Conservation (phyloP, 1,140 invertebrate genomes). For the Calliopsis andreniformis region DNA sequence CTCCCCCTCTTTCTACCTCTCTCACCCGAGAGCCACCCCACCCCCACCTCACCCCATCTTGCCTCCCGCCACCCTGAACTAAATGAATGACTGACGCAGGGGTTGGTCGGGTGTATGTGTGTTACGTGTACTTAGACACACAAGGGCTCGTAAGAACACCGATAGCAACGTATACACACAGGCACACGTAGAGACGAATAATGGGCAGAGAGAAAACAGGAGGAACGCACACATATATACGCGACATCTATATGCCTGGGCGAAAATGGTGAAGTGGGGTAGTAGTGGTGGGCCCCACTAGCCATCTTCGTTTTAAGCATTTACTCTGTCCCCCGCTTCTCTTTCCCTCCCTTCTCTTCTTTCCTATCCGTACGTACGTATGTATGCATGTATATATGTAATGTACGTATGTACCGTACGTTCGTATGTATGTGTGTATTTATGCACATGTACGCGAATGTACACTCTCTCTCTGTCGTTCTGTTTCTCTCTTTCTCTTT, state of each 20-base stretch:
- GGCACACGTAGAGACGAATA: conserved; percentile 30
- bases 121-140: conserved; percentile 61
- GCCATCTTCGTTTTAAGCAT: conserved; percentile 79
- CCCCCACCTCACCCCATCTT: conserved; percentile 67
- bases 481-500: conserved; percentile 79
- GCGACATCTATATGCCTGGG: conserved; percentile 57
- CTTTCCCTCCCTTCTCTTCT: conserved; percentile 40
- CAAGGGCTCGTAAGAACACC: conserved; percentile 33
- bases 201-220: conserved; percentile 37
- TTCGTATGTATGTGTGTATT: too few species aligned
- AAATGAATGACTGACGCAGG: conserved; percentile 81
- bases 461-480: conserved; percentile 38
- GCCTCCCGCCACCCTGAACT: conserved; percentile 67
- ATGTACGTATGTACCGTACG: neutral
- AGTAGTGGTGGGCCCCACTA: conserved; percentile 68
- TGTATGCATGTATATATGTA: conserved; percentile 9
- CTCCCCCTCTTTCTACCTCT: conserved; percentile 68
- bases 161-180: conserved; percentile 34
- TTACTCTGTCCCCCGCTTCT: conserved; percentile 54
- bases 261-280: conserved; percentile 63
- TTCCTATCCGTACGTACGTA: conserved; percentile 74
- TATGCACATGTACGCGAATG: too few species aligned
- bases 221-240: conserved; percentile 40
- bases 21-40: conserved; percentile 40
- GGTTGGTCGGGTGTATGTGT: conserved; percentile 71